These are phyloP conservation scores for Serrognathus titanus DNA, from an alignment of 2,888 invertebrate species.

Conservation along the genomic window DNA sequence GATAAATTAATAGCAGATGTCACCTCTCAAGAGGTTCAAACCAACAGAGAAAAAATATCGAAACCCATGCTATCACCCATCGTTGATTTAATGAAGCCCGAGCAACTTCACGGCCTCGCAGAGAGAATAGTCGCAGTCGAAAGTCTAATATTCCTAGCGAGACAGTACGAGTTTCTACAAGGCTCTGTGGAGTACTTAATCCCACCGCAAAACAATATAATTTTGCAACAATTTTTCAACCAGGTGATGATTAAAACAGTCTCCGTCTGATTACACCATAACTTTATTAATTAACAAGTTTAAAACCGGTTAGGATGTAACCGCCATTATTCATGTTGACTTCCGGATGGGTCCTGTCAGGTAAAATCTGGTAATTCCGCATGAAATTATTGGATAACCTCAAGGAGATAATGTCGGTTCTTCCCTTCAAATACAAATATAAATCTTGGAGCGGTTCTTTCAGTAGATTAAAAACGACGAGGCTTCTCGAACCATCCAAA, in stretches of 20 bases:
- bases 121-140: constrained; percentile 91
- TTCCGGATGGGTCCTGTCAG: constrained; percentile 91
- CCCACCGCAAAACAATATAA: constrained; percentile 64
- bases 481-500: constrained; percentile 75
- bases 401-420: constrained; percentile 69
- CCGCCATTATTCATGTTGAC: constrained; percentile 91
- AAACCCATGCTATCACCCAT: constrained; percentile 58
- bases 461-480: constrained; percentile 78
- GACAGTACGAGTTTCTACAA: constrained; percentile 81
- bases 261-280: not conserved
- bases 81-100: constrained; percentile 65
- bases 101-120: constrained; percentile 75
- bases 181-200: constrained; percentile 83
- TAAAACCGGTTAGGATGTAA: constrained; percentile 74
- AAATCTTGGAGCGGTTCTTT: constrained; percentile 83
- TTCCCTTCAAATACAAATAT: constrained; percentile 72
- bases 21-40: constrained; percentile 25
- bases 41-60: constrained; percentile 48
- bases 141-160: constrained; percentile 84
- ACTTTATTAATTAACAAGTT: constrained; percentile 10
- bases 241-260: constrained; percentile 46
- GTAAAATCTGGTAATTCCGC: constrained; percentile 84
- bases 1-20: constrained; percentile 63
- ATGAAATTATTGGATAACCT: constrained; percentile 83
- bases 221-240: constrained; percentile 68